These are phyloP conservation scores for Lepidurus arcticus DNA, from an alignment of 1,140 invertebrate species.

Conservation along the genomic window DNA sequence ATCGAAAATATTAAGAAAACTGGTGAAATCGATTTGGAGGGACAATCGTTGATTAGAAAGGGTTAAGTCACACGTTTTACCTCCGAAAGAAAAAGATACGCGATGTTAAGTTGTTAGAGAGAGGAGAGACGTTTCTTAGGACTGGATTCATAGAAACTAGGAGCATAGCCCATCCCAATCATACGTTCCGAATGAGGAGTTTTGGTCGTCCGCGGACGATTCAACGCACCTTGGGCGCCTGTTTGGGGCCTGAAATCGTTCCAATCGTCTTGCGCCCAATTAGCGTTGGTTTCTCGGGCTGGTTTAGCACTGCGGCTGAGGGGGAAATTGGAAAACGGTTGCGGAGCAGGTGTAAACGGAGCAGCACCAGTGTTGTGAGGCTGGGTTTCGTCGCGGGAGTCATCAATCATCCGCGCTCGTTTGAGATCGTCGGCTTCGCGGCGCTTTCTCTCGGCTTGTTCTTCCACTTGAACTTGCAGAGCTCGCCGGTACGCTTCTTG, in stretches of 20 bases:
- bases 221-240: not conserved
- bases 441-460: not conserved
- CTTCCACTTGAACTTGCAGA: slow-evolving; percentile 10
- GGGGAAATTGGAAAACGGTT: not conserved
- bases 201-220: slow-evolving; percentile 10
- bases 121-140: not conserved
- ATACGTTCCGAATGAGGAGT: slow-evolving; percentile 2
- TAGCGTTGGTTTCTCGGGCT: not conserved
- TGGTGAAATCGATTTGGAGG: too few relatives aligned
- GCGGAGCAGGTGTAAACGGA: not conserved
- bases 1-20: too few relatives aligned
- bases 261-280: not conserved
- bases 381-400: not conserved
- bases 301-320: not conserved
- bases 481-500: not conserved
- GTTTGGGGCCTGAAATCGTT: not conserved
- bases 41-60: too few relatives aligned
- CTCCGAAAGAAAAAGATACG: too few relatives aligned
- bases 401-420: not conserved
- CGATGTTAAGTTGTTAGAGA: not conserved
- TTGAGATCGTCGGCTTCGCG: not conserved
- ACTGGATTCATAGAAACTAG: not conserved
- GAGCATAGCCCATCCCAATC: slow-evolving; percentile 4
- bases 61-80: too few relatives aligned
- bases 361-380: not conserved